These are phyloP conservation scores for Botia kubotai DNA, from an alignment of 2,797 vertebrate species.

Conservation along the genomic window DNA sequence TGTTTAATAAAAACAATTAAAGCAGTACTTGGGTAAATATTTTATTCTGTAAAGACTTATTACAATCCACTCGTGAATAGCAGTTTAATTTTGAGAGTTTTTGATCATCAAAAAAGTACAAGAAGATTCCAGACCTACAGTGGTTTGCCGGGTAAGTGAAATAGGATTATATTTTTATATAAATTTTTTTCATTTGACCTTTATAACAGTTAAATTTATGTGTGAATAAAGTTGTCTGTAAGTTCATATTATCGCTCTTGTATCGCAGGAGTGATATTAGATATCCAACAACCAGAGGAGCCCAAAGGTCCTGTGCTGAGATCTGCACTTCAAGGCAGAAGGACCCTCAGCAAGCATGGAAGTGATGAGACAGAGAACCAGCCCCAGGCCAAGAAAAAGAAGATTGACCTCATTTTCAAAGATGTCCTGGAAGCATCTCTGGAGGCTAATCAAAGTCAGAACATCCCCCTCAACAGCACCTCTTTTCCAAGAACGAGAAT, in stretches of 20 bases:
- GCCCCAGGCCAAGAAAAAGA: constrained; percentile 91
- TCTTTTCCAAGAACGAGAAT: constrained; percentile 76
- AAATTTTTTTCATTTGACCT: not conserved
- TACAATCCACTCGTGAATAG: not conserved
- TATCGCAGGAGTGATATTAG: constrained; percentile 73
- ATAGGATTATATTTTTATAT: constrained; percentile 36
- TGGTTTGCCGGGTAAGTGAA: constrained; percentile 62
- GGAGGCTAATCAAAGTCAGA: constrained; percentile 77
- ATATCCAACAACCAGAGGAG: constrained; percentile 80
- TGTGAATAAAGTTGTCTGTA: not conserved
- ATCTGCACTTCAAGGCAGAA: constrained; percentile 78
- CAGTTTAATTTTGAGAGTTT: constrained; percentile 29
- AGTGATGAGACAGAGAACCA: constrained; percentile 83
- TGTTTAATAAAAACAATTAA: not conserved
- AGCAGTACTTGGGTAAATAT: not conserved
- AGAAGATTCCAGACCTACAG: constrained; percentile 59
- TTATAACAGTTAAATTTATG: not conserved
- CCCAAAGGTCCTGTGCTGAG: constrained; percentile 74
- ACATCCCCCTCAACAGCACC: constrained; percentile 76
- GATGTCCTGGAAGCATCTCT: constrained; percentile 90
- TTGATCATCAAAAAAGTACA: constrained; percentile 55
- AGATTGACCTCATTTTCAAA: constrained; percentile 95
- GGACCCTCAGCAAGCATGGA: constrained; percentile 78
- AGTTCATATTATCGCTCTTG: not conserved
- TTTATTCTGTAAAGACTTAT: not conserved